Percentiles rank a stretch among this genome's conserved stretches.
These are phyloP conservation scores for Autographa pulchrina DNA, from an alignment of 2,888 invertebrate genomes.

Conservation along the genomic window DNA sequence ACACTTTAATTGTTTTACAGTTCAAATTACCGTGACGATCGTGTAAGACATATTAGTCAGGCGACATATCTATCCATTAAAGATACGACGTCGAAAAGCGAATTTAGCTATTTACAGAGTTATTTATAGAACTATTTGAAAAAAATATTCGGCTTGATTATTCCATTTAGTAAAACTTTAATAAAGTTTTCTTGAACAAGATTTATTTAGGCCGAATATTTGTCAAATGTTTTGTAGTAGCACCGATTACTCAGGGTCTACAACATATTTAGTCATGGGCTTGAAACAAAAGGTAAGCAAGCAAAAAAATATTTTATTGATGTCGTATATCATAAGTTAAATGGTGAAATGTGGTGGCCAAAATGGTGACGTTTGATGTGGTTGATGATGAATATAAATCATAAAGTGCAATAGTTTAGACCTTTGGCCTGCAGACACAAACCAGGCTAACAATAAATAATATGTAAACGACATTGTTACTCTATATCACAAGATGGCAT, in stretches of 20 bases:
- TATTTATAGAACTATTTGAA: no score
- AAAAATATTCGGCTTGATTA: no score
- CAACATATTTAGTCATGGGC: no score
- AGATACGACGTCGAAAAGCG: background rate
- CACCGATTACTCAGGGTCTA: no score
- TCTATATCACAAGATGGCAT: constrained; percentile 4
- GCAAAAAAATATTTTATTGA: no score
- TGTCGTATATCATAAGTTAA: background rate
- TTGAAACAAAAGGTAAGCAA: no score
- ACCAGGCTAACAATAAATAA: constrained; percentile 4
- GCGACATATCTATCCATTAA: constrained; percentile 1
- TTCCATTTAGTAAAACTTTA: no score
- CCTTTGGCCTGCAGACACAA: background rate
- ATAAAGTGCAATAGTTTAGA: constrained; percentile 1
- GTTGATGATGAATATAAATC: background rate
- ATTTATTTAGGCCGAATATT: no score
- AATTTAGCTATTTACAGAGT: no score
- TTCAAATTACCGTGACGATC: constrained; percentile 9
- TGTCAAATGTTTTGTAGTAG: no score
- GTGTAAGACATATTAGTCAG: background rate
- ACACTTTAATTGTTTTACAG: background rate
- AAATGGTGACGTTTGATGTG: background rate
- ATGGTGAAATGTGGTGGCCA: no score
- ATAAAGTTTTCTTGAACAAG: no score
- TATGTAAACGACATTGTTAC: background rate